Base-by-base conservation (phyloP, 2,888 invertebrate species). In the Eupeodes latifasciatus region DNA sequence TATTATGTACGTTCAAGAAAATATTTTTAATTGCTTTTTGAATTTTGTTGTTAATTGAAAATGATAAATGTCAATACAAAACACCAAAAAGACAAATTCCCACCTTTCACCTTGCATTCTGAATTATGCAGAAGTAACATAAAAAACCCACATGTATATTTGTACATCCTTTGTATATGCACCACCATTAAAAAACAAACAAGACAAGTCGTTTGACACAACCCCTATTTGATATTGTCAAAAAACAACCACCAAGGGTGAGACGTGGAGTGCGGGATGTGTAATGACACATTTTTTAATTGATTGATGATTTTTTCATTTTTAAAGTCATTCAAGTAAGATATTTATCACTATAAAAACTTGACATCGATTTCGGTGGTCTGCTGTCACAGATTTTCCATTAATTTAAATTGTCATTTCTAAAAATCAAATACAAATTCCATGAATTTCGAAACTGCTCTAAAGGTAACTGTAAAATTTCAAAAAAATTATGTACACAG, bases 71-170 rank as follows among this genome's bases (percentile, higher is more conserved):
- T 61, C 78, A 4, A 40, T 27, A 7, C n/a, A 36, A n/a, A 40
- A 64, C 77, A 27, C 19, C 19, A 67, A 34, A 57, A 36, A 69
- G 72, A 78, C 62, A 77, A 34, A 79, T 72, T 83, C 14, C 69
- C 81, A 88, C 87, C 81, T 88, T 77, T 84, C 87, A 85, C 84
- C 87, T 88, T 87, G 80, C 84, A 76, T 80, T 27, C 27, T 27
- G 3, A 27, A 27, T 27, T 81, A 88, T 78, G 84, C 81, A 84
- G 81, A 19, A 77, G 53, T 7, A 71, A 69, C 55, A 19, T 71
- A 53, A 61, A 19, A 69, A 27, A 27, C 53, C 69, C 69, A 55
- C 53, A 67, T 67, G 11, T 11, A 12, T 47, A 0, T 44, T 47
- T 16, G 7, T 19, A 55, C 47, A 4, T 40, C 40, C 40, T 40